Base-by-base conservation (phyloP, 2,797 vertebrate genomes). In the Chelon auratus region DNA sequence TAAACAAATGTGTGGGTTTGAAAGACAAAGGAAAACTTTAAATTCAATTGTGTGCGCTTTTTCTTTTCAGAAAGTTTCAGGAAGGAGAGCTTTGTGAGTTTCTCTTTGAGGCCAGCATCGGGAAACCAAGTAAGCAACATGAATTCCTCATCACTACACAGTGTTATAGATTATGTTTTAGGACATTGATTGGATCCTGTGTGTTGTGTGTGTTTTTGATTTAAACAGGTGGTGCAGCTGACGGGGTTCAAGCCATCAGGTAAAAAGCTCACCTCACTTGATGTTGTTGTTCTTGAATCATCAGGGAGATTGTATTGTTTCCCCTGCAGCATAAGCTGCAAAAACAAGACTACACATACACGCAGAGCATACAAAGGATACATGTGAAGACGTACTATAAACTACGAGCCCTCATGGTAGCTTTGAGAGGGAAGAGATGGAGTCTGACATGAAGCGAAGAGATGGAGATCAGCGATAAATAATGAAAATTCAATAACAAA, bases 211-310 rank as follows among this genome's bases (percentile, higher is more conserved):
- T 73, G 26, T 81, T 60, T 67, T 63, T 39, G 22, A 57, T 63
- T 63, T 26, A 55, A 36, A 72, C 80, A 95, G 95, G 92, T 90
- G 59, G 94, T 95, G 14, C 93, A 95, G 85, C 90, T 95, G 68
- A 95, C 92, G 14, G 92, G 90, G 51, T 95, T 93, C 89, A 95
- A 95, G 71, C 93, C 93, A 20, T 93, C 94, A 95, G 94, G 95
- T 95, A 94, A 43, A 18, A 9, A 36, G 12, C 18, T 18, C 17
- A 61, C 36, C 9, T 22, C 17, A 18, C 40, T 14, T 3, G 17
- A 47, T 47, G 43, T 22, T 22, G 1, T 0, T 2, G 8, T 3
- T 47, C 15, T 47, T 47, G 13, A 18, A 58, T 60, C 8, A n/a
- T 55, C 24, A 13, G 12, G n/a, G 17, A 48, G 43, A 2, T 47